Evolutionary conservation across 2,113 vertebrate genomes (phyloP).

Genomic region (Etheostoma cragini): DNA sequence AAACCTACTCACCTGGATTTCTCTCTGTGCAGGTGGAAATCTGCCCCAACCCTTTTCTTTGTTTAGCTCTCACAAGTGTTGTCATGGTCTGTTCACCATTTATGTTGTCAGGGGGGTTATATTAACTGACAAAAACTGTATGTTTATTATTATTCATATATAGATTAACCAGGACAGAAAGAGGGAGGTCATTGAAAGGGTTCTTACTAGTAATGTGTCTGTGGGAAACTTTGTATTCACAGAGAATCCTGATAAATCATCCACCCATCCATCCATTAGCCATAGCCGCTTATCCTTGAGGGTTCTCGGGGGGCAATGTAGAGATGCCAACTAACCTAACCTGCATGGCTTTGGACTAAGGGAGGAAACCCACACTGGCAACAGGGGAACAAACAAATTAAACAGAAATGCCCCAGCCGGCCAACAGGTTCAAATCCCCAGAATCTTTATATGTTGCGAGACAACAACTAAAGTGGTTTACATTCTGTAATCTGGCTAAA

Average conservation of each 20-base stretch:
- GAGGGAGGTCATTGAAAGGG: slow-evolving; percentile 9
- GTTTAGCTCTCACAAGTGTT: slow-evolving; percentile 39
- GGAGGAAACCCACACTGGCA: slow-evolving; percentile 8
- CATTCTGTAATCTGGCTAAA: background rate
- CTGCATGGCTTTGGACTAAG: background rate
- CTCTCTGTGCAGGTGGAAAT: slow-evolving; percentile 49
- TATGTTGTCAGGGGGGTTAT: slow-evolving; percentile 13
- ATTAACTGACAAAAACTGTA: slow-evolving; percentile 15
- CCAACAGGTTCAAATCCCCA: background rate
- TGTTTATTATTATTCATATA: slow-evolving; percentile 16
- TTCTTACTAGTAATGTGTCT: background rate
- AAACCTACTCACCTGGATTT: slow-evolving; percentile 51
- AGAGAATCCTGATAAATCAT: slow-evolving; percentile 30
- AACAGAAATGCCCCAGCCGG: background rate
- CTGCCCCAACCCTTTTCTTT: slow-evolving; percentile 51
- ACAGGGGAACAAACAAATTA: background rate
- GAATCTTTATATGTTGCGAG: background rate
- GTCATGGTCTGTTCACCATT: slow-evolving; percentile 25
- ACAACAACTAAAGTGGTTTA: background rate
- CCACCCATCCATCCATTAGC: background rate
- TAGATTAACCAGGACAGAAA: background rate
- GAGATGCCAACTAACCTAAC: background rate
- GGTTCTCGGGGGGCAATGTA: background rate
- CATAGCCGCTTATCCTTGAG: background rate
- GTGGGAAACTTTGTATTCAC: background rate